Percentiles rank a stretch among this genome's conserved stretches.
Conservation (phyloP, 2,797 vertebrate species). For the Fringilla coelebs region DNA sequence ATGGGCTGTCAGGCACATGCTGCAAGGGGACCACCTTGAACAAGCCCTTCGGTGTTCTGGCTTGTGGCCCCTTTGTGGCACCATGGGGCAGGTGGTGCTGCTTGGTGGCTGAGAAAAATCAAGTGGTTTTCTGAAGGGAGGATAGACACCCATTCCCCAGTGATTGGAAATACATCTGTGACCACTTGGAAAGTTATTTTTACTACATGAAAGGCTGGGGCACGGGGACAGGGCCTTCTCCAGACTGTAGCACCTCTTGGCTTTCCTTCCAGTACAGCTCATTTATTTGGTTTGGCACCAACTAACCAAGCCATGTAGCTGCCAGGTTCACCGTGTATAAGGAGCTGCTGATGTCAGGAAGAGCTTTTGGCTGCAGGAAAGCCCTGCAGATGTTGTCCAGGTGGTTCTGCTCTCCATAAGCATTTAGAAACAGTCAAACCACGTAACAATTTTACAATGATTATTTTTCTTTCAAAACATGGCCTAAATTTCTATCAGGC, state of each 20-base stretch:
- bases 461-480: neutral
- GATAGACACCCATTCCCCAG: neutral
- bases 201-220: conserved; percentile 25
- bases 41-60: neutral
- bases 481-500: neutral
- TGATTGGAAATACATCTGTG: conserved; percentile 16
- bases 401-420: conserved; percentile 22
- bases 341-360: conserved; percentile 37
- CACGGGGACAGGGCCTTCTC: neutral
- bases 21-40: neutral
- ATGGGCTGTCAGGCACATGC: fast-evolving
- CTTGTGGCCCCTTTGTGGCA: fast-evolving
- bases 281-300: conserved; percentile 51
- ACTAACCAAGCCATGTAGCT: neutral
- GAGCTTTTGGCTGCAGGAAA: conserved; percentile 24
- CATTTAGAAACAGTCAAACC: neutral
- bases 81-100: neutral
- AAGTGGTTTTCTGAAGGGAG: neutral
- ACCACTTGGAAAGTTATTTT: neutral
- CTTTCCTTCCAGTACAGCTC: conserved; percentile 24
- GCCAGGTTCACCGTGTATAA: conserved; percentile 41
- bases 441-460: neutral
- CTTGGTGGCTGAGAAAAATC: neutral
- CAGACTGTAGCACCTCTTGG: conserved; percentile 8
- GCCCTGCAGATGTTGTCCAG: conserved; percentile 33